Evolutionary conservation across 2,797 vertebrate species (phyloP).

Genomic region (Scolopax rusticola): DNA sequence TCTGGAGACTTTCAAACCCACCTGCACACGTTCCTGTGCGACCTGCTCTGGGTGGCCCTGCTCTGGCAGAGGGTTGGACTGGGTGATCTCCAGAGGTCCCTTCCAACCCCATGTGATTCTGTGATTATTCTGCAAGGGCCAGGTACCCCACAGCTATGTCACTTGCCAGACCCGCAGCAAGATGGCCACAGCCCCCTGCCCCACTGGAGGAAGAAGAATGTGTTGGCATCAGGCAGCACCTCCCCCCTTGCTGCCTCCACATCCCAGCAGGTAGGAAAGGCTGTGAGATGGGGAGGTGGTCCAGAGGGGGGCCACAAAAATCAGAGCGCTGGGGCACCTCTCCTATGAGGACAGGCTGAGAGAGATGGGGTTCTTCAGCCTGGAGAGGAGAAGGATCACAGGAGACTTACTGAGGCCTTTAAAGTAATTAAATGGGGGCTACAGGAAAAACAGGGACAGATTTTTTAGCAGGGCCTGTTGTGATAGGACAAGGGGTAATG

Average conservation of each 20-base stretch:
- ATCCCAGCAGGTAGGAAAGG: rapidly evolving
- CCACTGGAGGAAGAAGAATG: rapidly evolving
- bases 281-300: neutral
- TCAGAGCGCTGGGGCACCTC: neutral
- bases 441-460: neutral
- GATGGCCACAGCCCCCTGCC: neutral
- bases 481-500: neutral
- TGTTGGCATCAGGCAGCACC: neutral
- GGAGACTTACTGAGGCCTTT: neutral
- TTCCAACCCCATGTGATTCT: too few species aligned
- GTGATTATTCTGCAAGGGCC: neutral
- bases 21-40: too few species aligned
- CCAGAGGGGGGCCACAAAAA: neutral
- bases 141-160: neutral
- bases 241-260: neutral
- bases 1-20: too few species aligned
- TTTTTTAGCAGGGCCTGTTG: neutral
- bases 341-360: neutral
- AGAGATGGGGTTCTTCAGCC: neutral
- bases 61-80: too few species aligned
- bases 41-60: too few species aligned
- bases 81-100: too few species aligned
- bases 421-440: neutral
- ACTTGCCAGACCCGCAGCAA: neutral
- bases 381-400: neutral